Conservation (phyloP, 2,888 invertebrate genomes). For the Bombyx huttoni region DNA sequence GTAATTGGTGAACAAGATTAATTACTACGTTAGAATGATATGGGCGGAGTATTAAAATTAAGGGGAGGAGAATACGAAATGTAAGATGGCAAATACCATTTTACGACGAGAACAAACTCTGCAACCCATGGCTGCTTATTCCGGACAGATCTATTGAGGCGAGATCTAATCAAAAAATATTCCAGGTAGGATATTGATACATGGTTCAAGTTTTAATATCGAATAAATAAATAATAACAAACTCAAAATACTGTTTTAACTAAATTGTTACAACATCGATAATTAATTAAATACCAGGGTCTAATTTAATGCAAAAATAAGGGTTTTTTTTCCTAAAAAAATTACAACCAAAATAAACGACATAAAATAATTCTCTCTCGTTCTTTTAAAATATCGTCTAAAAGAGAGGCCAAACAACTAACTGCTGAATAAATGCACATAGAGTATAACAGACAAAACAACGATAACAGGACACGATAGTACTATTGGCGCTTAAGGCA, state of each 20-base stretch:
- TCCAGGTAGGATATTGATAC: constrained; percentile 47
- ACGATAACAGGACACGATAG: constrained; percentile 61
- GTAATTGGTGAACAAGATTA: constrained; percentile 27
- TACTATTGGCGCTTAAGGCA: constrained; percentile 43
- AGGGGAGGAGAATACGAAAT: constrained; percentile 31
- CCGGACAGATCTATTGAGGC: constrained; percentile 60
- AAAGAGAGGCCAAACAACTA: constrained; percentile 67
- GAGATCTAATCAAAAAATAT: constrained; percentile 53
- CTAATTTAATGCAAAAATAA: constrained; percentile 65
- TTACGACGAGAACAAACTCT: constrained; percentile 46
- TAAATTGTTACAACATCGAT: constrained; percentile 61
- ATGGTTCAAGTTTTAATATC: constrained; percentile 15
- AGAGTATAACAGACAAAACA: constrained; percentile 61
- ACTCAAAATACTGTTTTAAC: constrained; percentile 37
- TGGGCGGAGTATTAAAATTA: constrained; percentile 22
- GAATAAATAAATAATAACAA: constrained; percentile 34
- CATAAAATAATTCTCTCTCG: constrained; percentile 56
- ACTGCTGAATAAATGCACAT: constrained; percentile 67
- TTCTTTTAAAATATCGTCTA: constrained; percentile 52
- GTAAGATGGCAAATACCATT: constrained; percentile 32
- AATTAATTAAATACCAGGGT: constrained; percentile 40
- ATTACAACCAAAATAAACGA: constrained; percentile 64
- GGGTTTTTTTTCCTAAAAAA: constrained; percentile 53
- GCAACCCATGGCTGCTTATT: constrained; percentile 48
- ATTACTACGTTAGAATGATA: constrained; percentile 16